Conservation (phyloP, 2,888 invertebrate genomes). For the Anarsia innoxiella region DNA sequence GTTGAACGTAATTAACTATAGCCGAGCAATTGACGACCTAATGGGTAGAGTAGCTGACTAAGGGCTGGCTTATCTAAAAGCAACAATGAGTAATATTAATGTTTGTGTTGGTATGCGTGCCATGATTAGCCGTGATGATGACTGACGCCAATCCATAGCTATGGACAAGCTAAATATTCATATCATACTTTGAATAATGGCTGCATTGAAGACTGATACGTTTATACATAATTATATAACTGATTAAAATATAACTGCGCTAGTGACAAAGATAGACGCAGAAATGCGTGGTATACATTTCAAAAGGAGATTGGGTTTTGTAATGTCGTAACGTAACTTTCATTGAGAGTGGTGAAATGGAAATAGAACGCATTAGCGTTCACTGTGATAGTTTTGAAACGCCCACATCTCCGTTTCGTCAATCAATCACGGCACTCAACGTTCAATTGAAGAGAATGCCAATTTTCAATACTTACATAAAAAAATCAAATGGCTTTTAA, state of each 20-base stretch:
- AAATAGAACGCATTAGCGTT: slow-evolving; percentile 36
- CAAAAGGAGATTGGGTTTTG: slow-evolving; percentile 1
- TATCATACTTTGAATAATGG: slow-evolving; percentile 7
- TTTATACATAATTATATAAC: too few species aligned
- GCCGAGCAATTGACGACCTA: slow-evolving; percentile 19
- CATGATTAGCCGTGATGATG: slow-evolving; percentile 16
- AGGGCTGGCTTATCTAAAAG: slow-evolving; percentile 38
- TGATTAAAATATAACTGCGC: too few species aligned
- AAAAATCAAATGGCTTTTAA: too few species aligned
- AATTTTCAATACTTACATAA: too few species aligned
- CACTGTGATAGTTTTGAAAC: slow-evolving; percentile 29
- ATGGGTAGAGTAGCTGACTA: slow-evolving; percentile 31
- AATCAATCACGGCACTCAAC: slow-evolving; percentile 42
- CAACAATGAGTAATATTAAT: slow-evolving; percentile 36
- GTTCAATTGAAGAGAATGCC: slow-evolving; percentile 26
- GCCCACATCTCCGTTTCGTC: slow-evolving; percentile 38
- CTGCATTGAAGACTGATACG: slow-evolving; percentile 3
- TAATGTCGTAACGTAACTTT: slow-evolving; percentile 14
- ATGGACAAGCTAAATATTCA: slow-evolving; percentile 10
- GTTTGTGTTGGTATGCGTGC: slow-evolving; percentile 12
- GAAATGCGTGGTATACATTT: neutral
- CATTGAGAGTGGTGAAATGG: slow-evolving; percentile 25
- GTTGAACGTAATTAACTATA: slow-evolving; percentile 2
- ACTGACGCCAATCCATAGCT: slow-evolving; percentile 21
- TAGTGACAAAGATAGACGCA: too few species aligned